A percentile compares a stretch with the other conserved stretches of the same genome.
Conservation (phyloP, 2,888 invertebrate species). For the Coecobrya sp. region DNA sequence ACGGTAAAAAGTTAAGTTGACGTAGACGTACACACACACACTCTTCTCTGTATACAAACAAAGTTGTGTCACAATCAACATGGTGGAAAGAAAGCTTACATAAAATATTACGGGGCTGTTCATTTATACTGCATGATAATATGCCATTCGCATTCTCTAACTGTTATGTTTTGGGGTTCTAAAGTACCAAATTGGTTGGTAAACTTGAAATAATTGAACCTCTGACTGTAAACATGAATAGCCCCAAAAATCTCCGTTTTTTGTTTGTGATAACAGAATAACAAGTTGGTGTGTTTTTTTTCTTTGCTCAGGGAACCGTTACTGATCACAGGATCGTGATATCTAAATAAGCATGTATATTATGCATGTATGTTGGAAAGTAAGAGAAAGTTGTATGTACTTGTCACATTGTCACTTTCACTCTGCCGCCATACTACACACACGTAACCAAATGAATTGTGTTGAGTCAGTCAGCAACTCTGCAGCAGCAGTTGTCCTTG, state of each 20-base stretch:
- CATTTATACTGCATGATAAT: background rate
- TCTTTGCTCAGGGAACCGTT: slow-evolving; percentile 51
- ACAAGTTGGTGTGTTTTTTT: background rate
- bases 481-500: slow-evolving; percentile 31
- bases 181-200: too few species aligned
- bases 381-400: slow-evolving; percentile 41
- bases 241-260: background rate
- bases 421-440: background rate
- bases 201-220: background rate
- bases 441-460: background rate
- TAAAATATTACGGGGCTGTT: slow-evolving; percentile 25
- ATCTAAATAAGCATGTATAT: slow-evolving; percentile 25
- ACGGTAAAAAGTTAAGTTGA: slow-evolving; percentile 28
- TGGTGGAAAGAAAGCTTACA: background rate
- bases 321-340: slow-evolving; percentile 42
- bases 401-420: slow-evolving; percentile 62
- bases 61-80: slow-evolving; percentile 29
- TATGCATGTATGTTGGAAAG: background rate
- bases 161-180: too few species aligned
- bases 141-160: too few species aligned
- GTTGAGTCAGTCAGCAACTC: background rate
- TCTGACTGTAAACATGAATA: background rate
- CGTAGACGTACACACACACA: background rate
- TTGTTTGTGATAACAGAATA: background rate
- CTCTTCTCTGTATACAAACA: background rate